A percentile compares a stretch with the other conserved stretches of the same genome.
These are phyloP conservation scores for Stenotaenia linearis DNA, from an alignment of 2,888 invertebrate genomes.

Conservation along the genomic window DNA sequence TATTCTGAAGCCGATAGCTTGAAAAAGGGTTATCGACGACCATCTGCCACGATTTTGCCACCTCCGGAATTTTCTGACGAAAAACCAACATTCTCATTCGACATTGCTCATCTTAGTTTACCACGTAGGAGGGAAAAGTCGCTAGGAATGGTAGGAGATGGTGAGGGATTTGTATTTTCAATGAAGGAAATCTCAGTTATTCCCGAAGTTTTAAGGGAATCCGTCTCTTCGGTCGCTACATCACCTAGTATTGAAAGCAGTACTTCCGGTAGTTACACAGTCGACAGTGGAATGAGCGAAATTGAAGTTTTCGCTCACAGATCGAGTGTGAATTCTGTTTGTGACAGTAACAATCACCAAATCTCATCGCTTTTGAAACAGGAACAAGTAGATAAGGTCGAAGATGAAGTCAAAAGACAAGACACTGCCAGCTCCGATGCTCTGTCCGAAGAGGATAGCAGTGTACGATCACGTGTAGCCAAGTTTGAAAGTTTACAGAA, in stretches of 20 bases:
- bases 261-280: constrained; percentile 40
- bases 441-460: constrained; percentile 8
- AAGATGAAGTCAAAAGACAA: neutral
- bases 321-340: constrained; percentile 29
- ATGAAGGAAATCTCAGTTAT: constrained; percentile 26
- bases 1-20: constrained; percentile 46
- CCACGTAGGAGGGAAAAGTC: constrained; percentile 2
- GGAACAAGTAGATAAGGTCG: neutral
- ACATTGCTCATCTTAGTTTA: constrained; percentile 27
- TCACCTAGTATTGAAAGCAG: constrained; percentile 39
- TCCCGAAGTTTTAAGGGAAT: constrained; percentile 27
- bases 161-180: neutral
- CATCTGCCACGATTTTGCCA: neutral
- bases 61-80: neutral
- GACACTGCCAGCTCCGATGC: neutral
- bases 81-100: neutral
- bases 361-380: neutral
- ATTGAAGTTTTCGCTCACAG: constrained; percentile 30
- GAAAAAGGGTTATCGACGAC: neutral
- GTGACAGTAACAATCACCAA: constrained; percentile 31
- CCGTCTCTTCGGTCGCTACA: constrained; percentile 28
- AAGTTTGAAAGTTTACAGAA: constrained; percentile 29
- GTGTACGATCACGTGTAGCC: constrained; percentile 26
- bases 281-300: constrained; percentile 38
- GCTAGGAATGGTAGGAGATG: neutral